phyloP scores from a whole-genome alignment of 2,797 vertebrate species.

The Muscicapa comitata region DNA sequence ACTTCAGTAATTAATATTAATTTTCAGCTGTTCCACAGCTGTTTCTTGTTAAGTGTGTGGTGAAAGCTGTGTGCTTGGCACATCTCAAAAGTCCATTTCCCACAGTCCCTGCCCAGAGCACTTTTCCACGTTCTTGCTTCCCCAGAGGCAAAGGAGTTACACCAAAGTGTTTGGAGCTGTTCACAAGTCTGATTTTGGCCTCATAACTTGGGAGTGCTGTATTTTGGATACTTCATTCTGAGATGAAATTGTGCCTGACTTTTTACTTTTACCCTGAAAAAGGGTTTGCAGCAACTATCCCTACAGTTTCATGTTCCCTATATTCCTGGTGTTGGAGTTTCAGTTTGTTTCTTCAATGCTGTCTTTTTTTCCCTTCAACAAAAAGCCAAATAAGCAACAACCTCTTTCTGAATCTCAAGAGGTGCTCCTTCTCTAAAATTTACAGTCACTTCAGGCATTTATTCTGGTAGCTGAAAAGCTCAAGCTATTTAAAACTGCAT shows the following conservation, averaged over 20 bases:
- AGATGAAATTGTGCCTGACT: neutral
- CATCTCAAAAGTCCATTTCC: neutral
- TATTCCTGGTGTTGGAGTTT: neutral
- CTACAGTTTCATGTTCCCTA: neutral
- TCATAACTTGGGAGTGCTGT: neutral
- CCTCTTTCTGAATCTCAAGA: neutral
- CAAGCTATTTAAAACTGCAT: neutral
- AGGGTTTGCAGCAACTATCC: neutral
- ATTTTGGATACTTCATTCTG: neutral
- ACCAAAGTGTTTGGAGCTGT: neutral
- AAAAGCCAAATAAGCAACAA: neutral
- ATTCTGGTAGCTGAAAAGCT: neutral
- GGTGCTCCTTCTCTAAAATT: neutral
- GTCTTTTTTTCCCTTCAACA: neutral
- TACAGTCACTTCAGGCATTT: neutral
- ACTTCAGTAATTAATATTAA: neutral
- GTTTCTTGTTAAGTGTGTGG: slow-evolving; percentile 2
- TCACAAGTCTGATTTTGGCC: neutral
- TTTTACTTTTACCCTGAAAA: neutral
- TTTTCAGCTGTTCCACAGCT: neutral
- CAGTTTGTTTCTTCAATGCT: neutral
- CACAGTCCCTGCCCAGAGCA: neutral
- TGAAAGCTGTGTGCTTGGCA: neutral
- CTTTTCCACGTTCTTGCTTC: neutral
- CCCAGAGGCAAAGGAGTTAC: neutral